phyloP scores from a whole-genome alignment of 1,140 invertebrate genomes.

The Planococcus citri region DNA sequence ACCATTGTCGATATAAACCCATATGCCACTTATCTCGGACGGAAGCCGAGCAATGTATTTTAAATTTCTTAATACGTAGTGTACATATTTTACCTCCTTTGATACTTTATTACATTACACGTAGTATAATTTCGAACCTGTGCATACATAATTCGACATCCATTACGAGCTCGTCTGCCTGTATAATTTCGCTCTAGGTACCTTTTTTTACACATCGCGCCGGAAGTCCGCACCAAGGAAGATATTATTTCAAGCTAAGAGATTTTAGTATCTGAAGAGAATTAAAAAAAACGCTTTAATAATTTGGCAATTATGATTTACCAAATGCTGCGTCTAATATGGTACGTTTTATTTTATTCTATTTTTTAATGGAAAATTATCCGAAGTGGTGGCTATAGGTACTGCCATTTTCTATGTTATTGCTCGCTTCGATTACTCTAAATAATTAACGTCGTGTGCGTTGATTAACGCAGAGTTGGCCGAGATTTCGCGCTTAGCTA shows the following conservation, averaged over 20 bases:
- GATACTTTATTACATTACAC: neutral
- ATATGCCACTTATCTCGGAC: slow-evolving; percentile 14
- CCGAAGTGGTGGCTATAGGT: too few relatives aligned
- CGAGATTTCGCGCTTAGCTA: neutral
- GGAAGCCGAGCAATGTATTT: slow-evolving; percentile 8
- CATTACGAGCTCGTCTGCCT: neutral
- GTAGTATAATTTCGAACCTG: neutral
- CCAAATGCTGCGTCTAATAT: too few relatives aligned
- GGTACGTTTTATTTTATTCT: neutral
- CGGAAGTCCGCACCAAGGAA: neutral
- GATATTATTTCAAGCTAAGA: too few relatives aligned
- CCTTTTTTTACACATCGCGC: neutral
- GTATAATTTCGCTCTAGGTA: neutral
- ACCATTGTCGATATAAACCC: slow-evolving; percentile 2
- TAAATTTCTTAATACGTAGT: slow-evolving; percentile 8
- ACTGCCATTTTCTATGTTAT: too few relatives aligned
- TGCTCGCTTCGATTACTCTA: neutral
- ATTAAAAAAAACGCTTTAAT: too few relatives aligned
- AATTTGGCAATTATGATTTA: too few relatives aligned
- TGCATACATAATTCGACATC: neutral
- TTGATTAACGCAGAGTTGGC: neutral
- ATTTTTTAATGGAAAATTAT: too few relatives aligned
- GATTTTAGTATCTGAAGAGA: too few relatives aligned
- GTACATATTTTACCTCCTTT: neutral
- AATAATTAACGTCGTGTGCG: neutral